phyloP scores from a whole-genome alignment of 2,113 vertebrate species.

The Otolemur garnettii region DNA sequence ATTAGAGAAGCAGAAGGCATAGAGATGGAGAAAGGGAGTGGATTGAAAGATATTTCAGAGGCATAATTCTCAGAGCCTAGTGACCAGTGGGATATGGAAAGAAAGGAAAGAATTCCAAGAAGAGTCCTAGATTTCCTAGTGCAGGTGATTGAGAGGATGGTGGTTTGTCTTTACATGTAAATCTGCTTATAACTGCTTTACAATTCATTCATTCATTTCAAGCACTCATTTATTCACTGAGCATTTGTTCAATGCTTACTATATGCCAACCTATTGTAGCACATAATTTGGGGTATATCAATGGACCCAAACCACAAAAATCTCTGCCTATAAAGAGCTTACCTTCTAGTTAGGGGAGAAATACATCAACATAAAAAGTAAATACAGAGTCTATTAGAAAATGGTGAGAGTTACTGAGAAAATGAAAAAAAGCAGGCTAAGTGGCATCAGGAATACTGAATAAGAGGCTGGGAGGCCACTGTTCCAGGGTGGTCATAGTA shows the following conservation, averaged over 20 bases:
- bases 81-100: background rate
- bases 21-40: background rate
- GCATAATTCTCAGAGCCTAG: background rate
- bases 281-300: background rate
- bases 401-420: background rate
- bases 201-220: constrained; percentile 4
- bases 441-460: background rate
- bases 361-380: background rate
- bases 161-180: background rate
- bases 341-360: background rate
- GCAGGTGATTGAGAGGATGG: background rate
- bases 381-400: background rate
- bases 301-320: constrained; percentile 30
- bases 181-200: background rate
- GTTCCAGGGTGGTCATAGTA: background rate
- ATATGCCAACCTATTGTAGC: background rate
- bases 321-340: background rate
- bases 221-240: background rate
- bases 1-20: background rate
- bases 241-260: background rate
- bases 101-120: background rate
- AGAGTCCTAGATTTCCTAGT: background rate
- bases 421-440: background rate
- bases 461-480: background rate
- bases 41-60: background rate